phyloP scores from a whole-genome alignment of 2,888 invertebrate genomes.

The Orchesellides sinensis region DNA sequence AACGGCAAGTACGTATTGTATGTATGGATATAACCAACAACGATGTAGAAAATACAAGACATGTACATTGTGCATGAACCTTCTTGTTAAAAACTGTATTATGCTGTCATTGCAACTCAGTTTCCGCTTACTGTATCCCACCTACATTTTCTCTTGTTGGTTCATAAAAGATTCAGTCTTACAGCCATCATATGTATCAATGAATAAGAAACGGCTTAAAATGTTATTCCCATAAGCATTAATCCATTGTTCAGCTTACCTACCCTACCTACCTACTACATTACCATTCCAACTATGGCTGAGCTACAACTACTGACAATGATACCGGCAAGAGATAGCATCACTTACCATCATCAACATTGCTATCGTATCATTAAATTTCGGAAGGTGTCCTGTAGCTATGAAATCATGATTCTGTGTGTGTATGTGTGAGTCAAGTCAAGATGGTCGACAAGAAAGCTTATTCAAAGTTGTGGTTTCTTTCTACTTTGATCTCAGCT shows the following conservation, averaged over 20 bases:
- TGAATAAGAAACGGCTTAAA: slow-evolving; percentile 23
- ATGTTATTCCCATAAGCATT: slow-evolving; percentile 37
- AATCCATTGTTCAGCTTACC: slow-evolving; percentile 34
- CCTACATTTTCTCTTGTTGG: slow-evolving; percentile 10
- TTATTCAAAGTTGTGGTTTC: slow-evolving; percentile 2
- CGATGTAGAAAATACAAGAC: no score
- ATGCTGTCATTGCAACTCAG: slow-evolving; percentile 14
- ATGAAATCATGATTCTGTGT: not conserved
- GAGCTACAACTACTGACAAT: not conserved
- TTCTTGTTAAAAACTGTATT: not conserved
- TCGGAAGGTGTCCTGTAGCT: slow-evolving; percentile 18
- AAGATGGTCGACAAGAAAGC: not conserved
- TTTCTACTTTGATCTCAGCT: not conserved
- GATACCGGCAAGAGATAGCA: slow-evolving; percentile 1
- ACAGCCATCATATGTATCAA: slow-evolving; percentile 13
- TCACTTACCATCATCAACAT: not conserved
- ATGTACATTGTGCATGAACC: no score
- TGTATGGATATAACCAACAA: not conserved
- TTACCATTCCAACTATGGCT: not conserved
- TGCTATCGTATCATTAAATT: slow-evolving; percentile 30
- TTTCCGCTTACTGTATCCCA: not conserved
- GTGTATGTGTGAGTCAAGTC: not conserved
- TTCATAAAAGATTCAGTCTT: slow-evolving; percentile 47
- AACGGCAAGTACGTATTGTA: not conserved
- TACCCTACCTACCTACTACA: not conserved